Evolutionary conservation across 2,888 invertebrate genomes (phyloP).

Genomic region (Drosophila histrio): DNA sequence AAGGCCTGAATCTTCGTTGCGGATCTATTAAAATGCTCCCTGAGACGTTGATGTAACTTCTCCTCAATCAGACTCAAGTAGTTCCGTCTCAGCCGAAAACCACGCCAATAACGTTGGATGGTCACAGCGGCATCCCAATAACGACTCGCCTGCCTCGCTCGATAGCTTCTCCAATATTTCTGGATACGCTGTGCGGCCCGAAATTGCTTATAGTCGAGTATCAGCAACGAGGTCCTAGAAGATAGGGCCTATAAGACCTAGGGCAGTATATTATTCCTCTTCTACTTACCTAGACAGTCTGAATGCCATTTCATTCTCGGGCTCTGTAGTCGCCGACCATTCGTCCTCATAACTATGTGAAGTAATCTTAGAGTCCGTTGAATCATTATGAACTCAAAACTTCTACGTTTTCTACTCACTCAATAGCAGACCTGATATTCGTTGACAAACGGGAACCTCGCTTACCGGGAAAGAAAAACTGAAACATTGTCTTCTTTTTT

Average conservation of each 20-base stretch:
- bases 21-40: slow-evolving; percentile 42
- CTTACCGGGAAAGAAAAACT: neutral
- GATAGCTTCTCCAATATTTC: slow-evolving; percentile 56
- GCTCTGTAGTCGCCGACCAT: neutral
- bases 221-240: slow-evolving; percentile 46
- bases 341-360: slow-evolving; percentile 3
- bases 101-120: slow-evolving; percentile 81
- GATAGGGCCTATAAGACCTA: neutral
- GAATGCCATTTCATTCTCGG: neutral
- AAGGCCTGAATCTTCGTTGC: slow-evolving; percentile 77
- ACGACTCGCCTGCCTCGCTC: neutral
- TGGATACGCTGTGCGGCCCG: slow-evolving; percentile 77
- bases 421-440: neutral
- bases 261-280: neutral
- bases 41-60: slow-evolving; percentile 40
- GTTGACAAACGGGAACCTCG: neutral
- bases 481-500: slow-evolving; percentile 6
- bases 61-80: slow-evolving; percentile 42
- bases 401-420: neutral
- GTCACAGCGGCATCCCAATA: slow-evolving; percentile 21
- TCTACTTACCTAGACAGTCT: slow-evolving; percentile 1
- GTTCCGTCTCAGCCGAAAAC: slow-evolving; percentile 51
- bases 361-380: too few relatives aligned
- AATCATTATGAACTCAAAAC: neutral
- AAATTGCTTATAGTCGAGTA: slow-evolving; percentile 71